Conservation (phyloP, 1,140 invertebrate species). For the Palaemon carinicauda region DNA sequence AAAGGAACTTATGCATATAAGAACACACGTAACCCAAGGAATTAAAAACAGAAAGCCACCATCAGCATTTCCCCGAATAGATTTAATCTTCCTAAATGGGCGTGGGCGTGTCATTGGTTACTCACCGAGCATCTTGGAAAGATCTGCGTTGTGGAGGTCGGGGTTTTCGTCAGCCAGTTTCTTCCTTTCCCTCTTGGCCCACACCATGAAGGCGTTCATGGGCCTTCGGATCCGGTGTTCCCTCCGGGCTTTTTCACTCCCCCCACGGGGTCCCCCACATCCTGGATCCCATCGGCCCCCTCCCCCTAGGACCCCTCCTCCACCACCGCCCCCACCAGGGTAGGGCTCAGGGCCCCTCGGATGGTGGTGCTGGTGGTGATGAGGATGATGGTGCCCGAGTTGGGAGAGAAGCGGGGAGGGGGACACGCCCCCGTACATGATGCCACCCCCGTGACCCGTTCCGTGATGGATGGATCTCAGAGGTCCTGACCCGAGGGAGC, state of each 20-base stretch:
- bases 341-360: conserved; percentile 41
- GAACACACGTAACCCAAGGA: too few species aligned
- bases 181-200: conserved; percentile 93
- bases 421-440: conserved; percentile 13
- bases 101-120: too few species aligned
- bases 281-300: conserved; percentile 12
- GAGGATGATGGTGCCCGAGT: conserved; percentile 13
- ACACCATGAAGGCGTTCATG: conserved; percentile 67
- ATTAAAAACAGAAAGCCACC: too few species aligned
- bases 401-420: conserved; percentile 26
- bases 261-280: not conserved
- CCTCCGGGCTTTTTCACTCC: conserved; percentile 49
- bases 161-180: conserved; percentile 93
- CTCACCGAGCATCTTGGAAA: conserved; percentile 96
- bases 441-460: not conserved
- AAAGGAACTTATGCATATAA: too few species aligned
- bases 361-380: conserved; percentile 17
- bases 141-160: conserved; percentile 91
- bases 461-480: conserved; percentile 18
- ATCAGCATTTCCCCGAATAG: too few species aligned
- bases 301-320: not conserved
- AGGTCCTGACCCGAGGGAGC: not conserved
- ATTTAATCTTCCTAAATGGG: too few species aligned
- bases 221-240: conserved; percentile 88
- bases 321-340: conserved; percentile 16